Base-by-base conservation (phyloP, 2,113 vertebrate species). In the Tricholaema leucomelas region DNA sequence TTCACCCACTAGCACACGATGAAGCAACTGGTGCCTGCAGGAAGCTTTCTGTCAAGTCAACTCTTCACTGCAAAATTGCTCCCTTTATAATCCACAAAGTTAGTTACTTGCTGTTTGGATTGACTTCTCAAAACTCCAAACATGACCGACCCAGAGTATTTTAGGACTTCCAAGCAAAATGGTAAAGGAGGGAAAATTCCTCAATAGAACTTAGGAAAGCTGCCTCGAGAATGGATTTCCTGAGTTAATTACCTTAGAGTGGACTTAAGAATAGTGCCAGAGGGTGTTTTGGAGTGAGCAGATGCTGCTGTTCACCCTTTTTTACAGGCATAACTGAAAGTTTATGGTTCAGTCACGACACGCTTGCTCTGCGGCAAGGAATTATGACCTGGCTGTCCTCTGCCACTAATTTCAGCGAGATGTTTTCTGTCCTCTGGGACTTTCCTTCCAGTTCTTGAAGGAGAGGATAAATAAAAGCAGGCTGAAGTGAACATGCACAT, bases 361-460 rank as follows among this genome's bases (percentile, higher is more conserved):
- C 1, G 4, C 77, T 85, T 21, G 2, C 61, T 87, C 91, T 58
- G 63, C 2, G 0, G 63, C 24, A 60, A 84, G 87, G 92, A 92
- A 93, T 91, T 87, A 85, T 18, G 81, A 58, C 85, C 87, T 91
- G 85, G 50, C 35, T 89, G 67, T 91, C 85, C 59, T 92, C 83
- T 75, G 72, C 65, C 85, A 75, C 73, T 81, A 69, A 58, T 81
- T 91, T 91, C 70, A 48, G 31, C 15, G 77, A 84, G 88, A 72
- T 70, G 55, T 65, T 94, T 96, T 84, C 63, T 40, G 19, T 72
- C 90, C 70, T 76, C 59, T 46, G 71, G 46, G 88, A 20, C 33
- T 88, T 85, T 33, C 46, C 15, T 94, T 91, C 61, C 59, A 27
- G 4, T 15, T 77, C 67, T 64, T 67, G 46, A n/a, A 87, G 67